Base-by-base conservation (phyloP, 2,888 invertebrate species). In the Pinctada fucata region DNA sequence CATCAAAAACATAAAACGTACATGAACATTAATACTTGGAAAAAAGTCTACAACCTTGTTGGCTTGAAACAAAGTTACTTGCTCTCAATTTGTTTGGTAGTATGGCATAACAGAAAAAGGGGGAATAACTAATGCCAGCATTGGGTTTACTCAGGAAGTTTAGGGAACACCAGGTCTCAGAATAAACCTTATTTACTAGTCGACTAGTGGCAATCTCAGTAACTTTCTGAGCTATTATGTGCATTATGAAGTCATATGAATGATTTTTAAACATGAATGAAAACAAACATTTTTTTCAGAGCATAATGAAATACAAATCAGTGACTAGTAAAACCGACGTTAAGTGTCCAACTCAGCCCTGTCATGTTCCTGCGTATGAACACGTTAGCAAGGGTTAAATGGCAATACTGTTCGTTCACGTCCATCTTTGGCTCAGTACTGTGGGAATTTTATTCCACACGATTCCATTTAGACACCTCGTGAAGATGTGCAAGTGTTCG, bases 371-470 rank as follows among this genome's bases (percentile, higher is more conserved):
- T 10, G 58, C 58, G 13, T 58, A 58, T 58, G 58, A 58, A 58
- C 58, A 58, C 58, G 6, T 58, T 58, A 58, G 58, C 13, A 58
- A 10, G 58, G 58, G 58, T 13, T 58, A 10, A 6, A 58, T 58
- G 58, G 58, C 58, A 58, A 58, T 58, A 58, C 58, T 58, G 58
- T 58, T 58, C 58, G 13, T 58, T 58, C 58, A 58, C 58, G 8
- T 58, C 58, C 58, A 58, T 58, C 58, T 58, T 58, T 58, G 58
- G 58, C 58, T 58, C 58, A 58, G 58, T 13, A 58, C 13, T 58
- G 50, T 66, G 80, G 82, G 83, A 82, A 83, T 83, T 82, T 75
- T 64, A 83, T 83, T 83, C 83, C 83, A 13, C 66, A 74, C 73
- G 48, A 64, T 45, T 45, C 65, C 65, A 31, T 68, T 47, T 68